Percentiles rank a stretch among this genome's conserved stretches.
These are phyloP conservation scores for Choloepus hoffmanni DNA, from an alignment of 2,113 vertebrate genomes.

Conservation along the genomic window DNA sequence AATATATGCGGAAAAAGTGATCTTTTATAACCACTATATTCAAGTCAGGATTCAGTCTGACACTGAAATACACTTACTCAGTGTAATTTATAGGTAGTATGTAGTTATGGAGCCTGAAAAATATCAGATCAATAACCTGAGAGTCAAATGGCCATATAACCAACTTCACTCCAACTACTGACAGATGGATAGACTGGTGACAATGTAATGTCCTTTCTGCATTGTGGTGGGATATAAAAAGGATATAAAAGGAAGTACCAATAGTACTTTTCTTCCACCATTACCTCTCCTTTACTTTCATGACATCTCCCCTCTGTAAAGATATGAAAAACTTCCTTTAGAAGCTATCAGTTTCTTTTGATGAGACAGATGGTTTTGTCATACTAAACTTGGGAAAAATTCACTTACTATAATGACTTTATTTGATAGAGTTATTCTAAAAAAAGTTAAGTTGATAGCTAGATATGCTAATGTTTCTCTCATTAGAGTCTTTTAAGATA, in stretches of 20 bases:
- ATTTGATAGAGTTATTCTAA: constrained; percentile 34
- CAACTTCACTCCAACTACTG: constrained; percentile 74
- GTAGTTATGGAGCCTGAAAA: constrained; percentile 80
- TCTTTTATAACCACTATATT: constrained; percentile 80
- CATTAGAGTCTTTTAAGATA: constrained; percentile 46
- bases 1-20: constrained; percentile 77
- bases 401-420: background rate
- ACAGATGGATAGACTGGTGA: constrained; percentile 75
- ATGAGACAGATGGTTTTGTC: constrained; percentile 23
- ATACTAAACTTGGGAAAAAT: constrained; percentile 56
- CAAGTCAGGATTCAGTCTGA: constrained; percentile 72
- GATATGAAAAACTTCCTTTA: constrained; percentile 51
- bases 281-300: constrained; percentile 66
- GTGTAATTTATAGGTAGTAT: constrained; percentile 83
- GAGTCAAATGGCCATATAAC: constrained; percentile 81
- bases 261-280: constrained; percentile 52
- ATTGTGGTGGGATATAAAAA: constrained; percentile 62
- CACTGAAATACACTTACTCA: constrained; percentile 77
- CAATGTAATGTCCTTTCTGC: constrained; percentile 55
- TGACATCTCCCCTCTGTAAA: constrained; percentile 54
- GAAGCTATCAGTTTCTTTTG: constrained; percentile 40
- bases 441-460: constrained; percentile 38
- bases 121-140: constrained; percentile 81
- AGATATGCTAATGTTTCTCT: constrained; percentile 56
- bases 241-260: constrained; percentile 69